A percentile compares a stretch with the other conserved stretches of the same genome.
Conservation (phyloP, 1,140 invertebrate genomes). For the Drosophila bipectinata region DNA sequence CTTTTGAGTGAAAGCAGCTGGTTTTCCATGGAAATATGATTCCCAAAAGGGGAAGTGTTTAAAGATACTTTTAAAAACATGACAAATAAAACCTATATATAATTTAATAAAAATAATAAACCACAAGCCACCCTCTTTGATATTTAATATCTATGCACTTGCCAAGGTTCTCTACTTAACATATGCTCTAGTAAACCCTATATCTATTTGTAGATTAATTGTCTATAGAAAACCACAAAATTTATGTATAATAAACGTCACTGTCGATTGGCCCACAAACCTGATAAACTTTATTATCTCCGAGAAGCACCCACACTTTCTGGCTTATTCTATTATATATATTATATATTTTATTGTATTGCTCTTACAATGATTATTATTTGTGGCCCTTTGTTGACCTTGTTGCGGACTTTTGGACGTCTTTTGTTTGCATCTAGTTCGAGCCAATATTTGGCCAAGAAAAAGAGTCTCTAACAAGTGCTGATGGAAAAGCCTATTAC, state of each 20-base stretch:
- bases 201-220: conserved; percentile 14
- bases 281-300: conserved; percentile 36
- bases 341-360: conserved; percentile 22
- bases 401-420: conserved; percentile 40
- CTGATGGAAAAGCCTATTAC: conserved; percentile 34
- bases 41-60: conserved; percentile 1
- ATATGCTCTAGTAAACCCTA: conserved; percentile 17
- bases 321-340: background rate
- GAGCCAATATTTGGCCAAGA: conserved; percentile 46
- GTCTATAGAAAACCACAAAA: conserved; percentile 31
- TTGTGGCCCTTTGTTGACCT: conserved; percentile 51
- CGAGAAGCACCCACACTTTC: conserved; percentile 6
- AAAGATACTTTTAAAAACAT: background rate
- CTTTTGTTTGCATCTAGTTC: conserved; percentile 52
- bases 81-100: background rate
- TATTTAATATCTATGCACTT: conserved; percentile 11
- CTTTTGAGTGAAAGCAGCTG: conserved; percentile 31
- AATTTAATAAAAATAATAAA: conserved; percentile 5
- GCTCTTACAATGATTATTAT: conserved; percentile 37
- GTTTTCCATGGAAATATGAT: background rate
- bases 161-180: conserved; percentile 52
- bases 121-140: conserved; percentile 13
- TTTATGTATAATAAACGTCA: conserved; percentile 23
- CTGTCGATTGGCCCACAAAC: conserved; percentile 50
- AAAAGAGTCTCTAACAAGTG: conserved; percentile 37